A percentile compares a stretch with the other conserved stretches of the same genome.
Conservation (phyloP, 2,113 vertebrate species). For the Plectropomus leopardus region DNA sequence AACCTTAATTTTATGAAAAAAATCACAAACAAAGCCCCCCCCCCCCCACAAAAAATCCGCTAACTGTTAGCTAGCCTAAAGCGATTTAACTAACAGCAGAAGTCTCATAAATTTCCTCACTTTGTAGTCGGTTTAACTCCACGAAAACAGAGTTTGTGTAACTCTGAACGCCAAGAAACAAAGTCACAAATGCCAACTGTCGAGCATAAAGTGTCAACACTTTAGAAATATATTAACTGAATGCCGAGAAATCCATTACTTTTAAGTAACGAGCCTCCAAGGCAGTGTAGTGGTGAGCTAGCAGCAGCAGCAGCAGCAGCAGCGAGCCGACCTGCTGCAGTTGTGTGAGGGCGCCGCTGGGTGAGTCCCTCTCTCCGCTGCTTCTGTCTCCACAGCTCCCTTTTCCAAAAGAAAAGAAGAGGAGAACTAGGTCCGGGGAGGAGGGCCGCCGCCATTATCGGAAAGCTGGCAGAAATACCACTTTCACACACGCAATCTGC, state of each 20-base stretch:
- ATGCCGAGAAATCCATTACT: constrained; percentile 31
- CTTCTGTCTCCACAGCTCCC: constrained; percentile 80
- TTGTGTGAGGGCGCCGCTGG: constrained; percentile 86
- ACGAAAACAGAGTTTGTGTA: not conserved
- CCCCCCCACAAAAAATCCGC: too few species aligned
- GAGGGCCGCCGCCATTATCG: constrained; percentile 87
- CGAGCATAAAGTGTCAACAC: not conserved
- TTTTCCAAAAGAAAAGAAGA: constrained; percentile 84
- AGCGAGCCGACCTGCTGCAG: constrained; percentile 78
- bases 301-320: constrained; percentile 19
- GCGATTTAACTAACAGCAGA: too few species aligned
- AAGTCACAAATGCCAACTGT: not conserved
- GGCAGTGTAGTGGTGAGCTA: not conserved
- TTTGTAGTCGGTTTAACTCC: not conserved
- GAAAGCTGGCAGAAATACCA: constrained; percentile 76
- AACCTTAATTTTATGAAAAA: too few species aligned
- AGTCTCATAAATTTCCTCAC: not conserved
- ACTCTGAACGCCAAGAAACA: not conserved
- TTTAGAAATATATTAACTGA: not conserved
- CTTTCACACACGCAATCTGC: constrained; percentile 75
- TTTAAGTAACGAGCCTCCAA: constrained; percentile 22
- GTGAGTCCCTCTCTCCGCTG: constrained; percentile 84
- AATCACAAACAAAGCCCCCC: too few species aligned
- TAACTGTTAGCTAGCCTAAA: too few species aligned
- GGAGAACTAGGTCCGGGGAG: constrained; percentile 80